Evolutionary conservation across 2,888 invertebrate genomes (phyloP), one percentile per base, ranked within the genome.

Genomic region (Scaptomyza reducta): DNA sequence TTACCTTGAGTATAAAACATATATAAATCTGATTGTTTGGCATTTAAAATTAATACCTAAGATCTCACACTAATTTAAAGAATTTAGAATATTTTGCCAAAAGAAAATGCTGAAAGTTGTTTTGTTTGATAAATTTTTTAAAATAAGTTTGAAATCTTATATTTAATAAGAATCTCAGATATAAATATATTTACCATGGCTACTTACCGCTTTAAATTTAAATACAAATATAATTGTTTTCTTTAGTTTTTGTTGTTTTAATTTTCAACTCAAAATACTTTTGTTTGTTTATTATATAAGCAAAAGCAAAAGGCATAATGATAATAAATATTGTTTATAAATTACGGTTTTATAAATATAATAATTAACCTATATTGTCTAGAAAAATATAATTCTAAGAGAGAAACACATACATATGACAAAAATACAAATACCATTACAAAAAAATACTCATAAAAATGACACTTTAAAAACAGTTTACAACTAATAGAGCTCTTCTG

Each of bases 401-500:
- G 38, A 40, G 66, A 66, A 46, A 55, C 45, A 49, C 47, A 27
- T 44, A 61, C 33, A 47, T 46, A 59, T 56, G 14, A 67, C 70
- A 40, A 25, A 40, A 42, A 22, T 54, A 67, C 50, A 70, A 65
- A 51, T 69, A 69, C 60, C 53, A 46, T 53, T 53, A 31, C 44
- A 56, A 55, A 59, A 59, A 75, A 75, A 64, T 75, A 70, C 61
- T 77, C 74, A 53, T 70, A 63, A 65, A 77, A 69, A 74, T 38
- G 84, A 35, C 66, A 74, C 38, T 74, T 50, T 61, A 63, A 45
- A 49, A 64, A 53, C 50, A 7, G 31, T 53, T 60, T 63, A 72
- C 58, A 79, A 69, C 83, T 82, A 82, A 86, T 82, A 84, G 80
- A 81, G 87, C 82, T 86, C 82, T 72, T 70, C 65, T 77, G 84